Evolutionary conservation across 2,888 invertebrate species (phyloP), one percentile per base, ranked within the genome.

Genomic region (Diplazon laetatorius): DNA sequence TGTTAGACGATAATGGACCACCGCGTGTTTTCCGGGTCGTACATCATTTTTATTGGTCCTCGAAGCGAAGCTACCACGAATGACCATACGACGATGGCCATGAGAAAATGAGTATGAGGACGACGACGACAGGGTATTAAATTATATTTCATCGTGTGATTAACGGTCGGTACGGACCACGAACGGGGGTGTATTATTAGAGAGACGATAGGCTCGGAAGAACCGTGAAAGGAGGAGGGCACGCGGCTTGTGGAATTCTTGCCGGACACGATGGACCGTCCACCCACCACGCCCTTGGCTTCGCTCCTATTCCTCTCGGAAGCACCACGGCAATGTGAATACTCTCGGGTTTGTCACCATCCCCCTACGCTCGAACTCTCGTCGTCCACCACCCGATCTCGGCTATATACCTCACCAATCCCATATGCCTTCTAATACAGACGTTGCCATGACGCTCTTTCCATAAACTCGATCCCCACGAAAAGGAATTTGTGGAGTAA

Each of bases 81-180:
- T 50, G 42, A 46, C 48, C 35, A 59, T 59, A 65, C 48, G 46
- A 66, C 18, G 10, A 8, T 50, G 50, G 20, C 44, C 42, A 18
- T 22, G 59, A 50, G 59, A 78, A 74, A 73, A 69, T 50, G 73
- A 63, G 78, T 16, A 46, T 39, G 57, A 50, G 59, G 78, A 82
- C 75, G 84, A 82, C 75, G 84, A 82, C 80, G 80, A 82, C 55
- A 55, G 55, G 79, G 80, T 86, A 86, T 87, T 85, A 84, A 86
- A 87, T 87, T 86, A 86, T 86, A 86, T 85, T 83, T 85, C 85
- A 83, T 80, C 57, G 35, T 65, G 81, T 87, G 87, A 87, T 87
- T 86, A 87, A 87, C 85, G 84, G 80, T 70, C 72, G 57, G 25
- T 59, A 78, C 55, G 68, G 66, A 66, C 60, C 68, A 20, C 62